Percentiles rank a stretch among this genome's conserved stretches.
phyloP scores from a whole-genome alignment of 2,888 invertebrate species.

The Lasioglossum zephyrum region DNA sequence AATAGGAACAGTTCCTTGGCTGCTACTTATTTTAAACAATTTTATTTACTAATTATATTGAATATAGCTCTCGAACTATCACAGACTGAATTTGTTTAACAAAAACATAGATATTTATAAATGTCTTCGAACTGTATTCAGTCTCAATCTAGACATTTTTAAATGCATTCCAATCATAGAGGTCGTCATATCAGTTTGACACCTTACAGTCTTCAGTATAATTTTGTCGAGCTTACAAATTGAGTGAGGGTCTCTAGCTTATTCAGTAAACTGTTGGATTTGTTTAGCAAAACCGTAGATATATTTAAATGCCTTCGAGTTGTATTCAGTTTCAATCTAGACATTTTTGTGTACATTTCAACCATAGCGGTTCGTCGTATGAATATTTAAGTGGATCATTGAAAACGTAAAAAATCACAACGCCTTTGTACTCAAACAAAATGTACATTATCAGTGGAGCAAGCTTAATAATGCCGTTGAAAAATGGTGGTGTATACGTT shows the following conservation, averaged over 20 bases:
- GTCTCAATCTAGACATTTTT: neutral
- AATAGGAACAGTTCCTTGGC: too few species aligned
- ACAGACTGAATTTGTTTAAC: neutral
- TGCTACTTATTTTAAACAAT: too few species aligned
- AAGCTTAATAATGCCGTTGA: neutral
- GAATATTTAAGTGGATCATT: neutral
- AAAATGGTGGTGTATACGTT: neutral
- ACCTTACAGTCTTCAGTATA: too few species aligned
- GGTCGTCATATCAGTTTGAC: too few species aligned
- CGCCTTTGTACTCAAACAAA: neutral
- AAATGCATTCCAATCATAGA: neutral
- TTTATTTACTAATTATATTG: too few species aligned
- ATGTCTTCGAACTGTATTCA: neutral
- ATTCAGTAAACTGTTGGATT: neutral
- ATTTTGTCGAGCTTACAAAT: too few species aligned
- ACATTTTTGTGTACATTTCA: neutral
- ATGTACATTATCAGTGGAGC: neutral
- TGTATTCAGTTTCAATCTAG: neutral
- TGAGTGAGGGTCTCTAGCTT: too few species aligned
- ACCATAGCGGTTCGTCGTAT: neutral
- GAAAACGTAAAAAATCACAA: neutral
- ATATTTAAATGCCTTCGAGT: neutral
- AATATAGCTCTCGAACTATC: too few species aligned
- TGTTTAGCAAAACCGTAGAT: neutral
- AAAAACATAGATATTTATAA: neutral